These are phyloP conservation scores for Budorcas taxicolor DNA, from an alignment of 2,113 vertebrate species.

Conservation along the genomic window DNA sequence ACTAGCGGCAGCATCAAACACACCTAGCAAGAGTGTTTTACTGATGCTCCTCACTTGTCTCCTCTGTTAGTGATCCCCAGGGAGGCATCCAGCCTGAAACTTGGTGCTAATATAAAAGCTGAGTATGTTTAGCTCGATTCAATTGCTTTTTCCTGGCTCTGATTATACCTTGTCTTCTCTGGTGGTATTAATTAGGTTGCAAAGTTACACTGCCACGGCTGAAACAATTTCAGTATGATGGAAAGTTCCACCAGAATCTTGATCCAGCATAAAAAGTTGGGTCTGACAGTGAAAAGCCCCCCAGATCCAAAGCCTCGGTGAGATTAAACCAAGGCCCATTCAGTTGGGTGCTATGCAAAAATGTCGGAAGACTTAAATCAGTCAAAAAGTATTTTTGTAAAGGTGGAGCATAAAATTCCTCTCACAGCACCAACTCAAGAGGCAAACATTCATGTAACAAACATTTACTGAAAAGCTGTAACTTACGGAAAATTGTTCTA, in stretches of 20 bases:
- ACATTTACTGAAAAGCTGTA: neutral
- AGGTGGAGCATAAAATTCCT: neutral
- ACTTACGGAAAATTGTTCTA: neutral
- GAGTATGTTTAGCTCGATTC: fast-evolving
- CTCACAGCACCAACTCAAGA: neutral
- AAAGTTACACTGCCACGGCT: neutral
- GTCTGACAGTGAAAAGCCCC: neutral
- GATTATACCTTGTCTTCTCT: neutral
- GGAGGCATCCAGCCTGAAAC: neutral
- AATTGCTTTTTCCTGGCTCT: neutral
- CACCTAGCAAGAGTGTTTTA: too few species aligned
- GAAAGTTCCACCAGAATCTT: neutral
- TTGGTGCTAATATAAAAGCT: neutral
- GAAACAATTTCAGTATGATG: neutral
- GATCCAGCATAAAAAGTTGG: neutral
- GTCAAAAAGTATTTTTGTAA: neutral
- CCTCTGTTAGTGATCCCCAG: neutral
- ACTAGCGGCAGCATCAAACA: neutral
- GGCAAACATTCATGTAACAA: neutral
- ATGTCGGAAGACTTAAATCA: neutral
- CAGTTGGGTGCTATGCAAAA: neutral
- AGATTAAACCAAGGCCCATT: neutral
- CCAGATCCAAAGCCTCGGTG: neutral
- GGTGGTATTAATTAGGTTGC: neutral
- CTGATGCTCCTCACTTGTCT: neutral